Evolutionary conservation across 2,113 vertebrate genomes (phyloP).

Genomic region (Ginglymostoma cirratum): DNA sequence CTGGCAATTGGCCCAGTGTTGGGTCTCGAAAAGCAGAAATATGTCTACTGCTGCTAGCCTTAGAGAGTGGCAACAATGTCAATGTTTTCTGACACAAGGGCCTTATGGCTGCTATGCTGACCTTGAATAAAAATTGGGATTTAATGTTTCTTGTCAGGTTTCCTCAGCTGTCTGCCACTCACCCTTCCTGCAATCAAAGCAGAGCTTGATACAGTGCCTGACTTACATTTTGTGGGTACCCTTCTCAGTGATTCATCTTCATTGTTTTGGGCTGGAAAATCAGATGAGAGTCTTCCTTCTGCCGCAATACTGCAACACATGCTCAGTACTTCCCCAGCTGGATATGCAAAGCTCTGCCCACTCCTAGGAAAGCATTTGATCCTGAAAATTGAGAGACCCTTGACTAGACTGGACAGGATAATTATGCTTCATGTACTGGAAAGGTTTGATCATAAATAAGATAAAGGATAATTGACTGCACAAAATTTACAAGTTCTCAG

Average conservation of each 20-base stretch:
- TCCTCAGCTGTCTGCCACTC: not conserved
- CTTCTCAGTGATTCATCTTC: not conserved
- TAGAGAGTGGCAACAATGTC: not conserved
- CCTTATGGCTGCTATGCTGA: not conserved
- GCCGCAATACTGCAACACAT: not conserved
- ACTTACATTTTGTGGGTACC: not conserved
- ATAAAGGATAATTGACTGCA: not conserved
- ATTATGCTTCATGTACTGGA: not conserved
- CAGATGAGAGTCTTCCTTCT: not conserved
- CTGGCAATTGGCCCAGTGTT: not conserved
- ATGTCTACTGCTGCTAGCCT: not conserved
- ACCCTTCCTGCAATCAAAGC: not conserved
- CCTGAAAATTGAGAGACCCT: not conserved
- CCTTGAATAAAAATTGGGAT: not conserved
- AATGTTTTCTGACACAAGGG: not conserved
- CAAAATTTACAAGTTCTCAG: not conserved
- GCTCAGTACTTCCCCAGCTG: not conserved
- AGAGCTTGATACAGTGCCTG: too few species aligned
- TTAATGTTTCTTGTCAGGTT: not conserved
- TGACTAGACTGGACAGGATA: not conserved
- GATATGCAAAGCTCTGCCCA: not conserved
- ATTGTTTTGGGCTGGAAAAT: not conserved
- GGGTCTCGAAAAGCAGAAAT: not conserved
- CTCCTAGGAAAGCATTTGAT: not conserved
- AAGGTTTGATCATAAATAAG: not conserved